Conservation (phyloP, 2,113 vertebrate species). For the Brachyhypopomus gauderio region DNA sequence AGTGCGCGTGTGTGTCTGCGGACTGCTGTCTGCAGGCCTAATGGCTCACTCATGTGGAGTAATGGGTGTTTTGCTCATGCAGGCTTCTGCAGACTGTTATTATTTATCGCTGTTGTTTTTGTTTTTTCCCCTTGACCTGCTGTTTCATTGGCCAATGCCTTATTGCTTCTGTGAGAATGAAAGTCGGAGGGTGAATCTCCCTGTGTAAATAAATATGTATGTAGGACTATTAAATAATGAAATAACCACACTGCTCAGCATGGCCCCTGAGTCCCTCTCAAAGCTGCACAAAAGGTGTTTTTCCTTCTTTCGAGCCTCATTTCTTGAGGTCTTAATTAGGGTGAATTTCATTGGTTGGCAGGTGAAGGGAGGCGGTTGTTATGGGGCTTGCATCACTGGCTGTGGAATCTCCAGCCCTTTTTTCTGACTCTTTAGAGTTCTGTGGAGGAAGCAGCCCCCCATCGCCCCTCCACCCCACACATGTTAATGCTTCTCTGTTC, state of each 20-base stretch:
- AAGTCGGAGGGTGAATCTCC: no score
- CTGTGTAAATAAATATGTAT: no score
- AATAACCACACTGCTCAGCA: no score
- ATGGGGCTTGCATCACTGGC: background rate
- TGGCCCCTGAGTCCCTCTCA: no score
- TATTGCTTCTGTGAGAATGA: no score
- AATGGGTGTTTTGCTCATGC: background rate
- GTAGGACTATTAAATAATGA: no score
- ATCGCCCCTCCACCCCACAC: no score
- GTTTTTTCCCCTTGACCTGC: no score
- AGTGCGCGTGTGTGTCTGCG: background rate
- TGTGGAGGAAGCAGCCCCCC: background rate
- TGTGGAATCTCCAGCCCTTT: background rate
- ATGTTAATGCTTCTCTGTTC: slow-evolving; percentile 1
- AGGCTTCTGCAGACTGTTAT: background rate
- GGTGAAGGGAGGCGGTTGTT: background rate
- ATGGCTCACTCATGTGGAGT: background rate
- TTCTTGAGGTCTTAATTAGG: background rate
- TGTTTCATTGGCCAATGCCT: no score
- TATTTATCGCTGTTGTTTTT: background rate
- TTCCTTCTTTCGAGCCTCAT: background rate
- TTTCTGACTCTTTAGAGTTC: background rate
- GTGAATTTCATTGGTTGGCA: background rate
- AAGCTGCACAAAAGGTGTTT: no score
- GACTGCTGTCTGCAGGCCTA: background rate